Percentiles rank a stretch among this genome's conserved stretches.
Evolutionary conservation across 2,888 invertebrate species (phyloP).

Genomic region (Augochlorella aurata): DNA sequence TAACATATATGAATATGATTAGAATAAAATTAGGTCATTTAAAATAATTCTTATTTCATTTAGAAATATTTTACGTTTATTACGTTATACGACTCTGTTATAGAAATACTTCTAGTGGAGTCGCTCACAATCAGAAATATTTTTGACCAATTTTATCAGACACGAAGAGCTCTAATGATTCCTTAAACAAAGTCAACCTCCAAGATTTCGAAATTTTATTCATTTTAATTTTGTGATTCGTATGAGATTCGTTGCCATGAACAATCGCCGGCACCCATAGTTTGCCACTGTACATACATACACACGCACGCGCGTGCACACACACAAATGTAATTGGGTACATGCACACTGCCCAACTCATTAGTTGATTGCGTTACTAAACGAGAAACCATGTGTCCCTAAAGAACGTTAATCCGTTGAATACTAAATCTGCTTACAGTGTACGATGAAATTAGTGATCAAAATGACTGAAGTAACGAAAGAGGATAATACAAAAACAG

Average conservation of each 20-base stretch:
- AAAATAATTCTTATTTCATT: not conserved
- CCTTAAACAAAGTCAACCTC: conserved; percentile 37
- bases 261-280: conserved; percentile 40
- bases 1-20: not conserved
- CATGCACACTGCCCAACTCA: conserved; percentile 50
- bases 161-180: not conserved
- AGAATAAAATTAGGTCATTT: not conserved
- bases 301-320: conserved; percentile 75
- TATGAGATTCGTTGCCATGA: conserved; percentile 14
- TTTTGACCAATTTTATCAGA: not conserved
- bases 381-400: conserved; percentile 76
- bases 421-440: conserved; percentile 77
- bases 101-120: not conserved
- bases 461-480: conserved; percentile 60
- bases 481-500: conserved; percentile 31
- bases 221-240: conserved; percentile 22
- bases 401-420: conserved; percentile 78
- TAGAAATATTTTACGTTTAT: not conserved
- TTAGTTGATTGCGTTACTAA: conserved; percentile 63
- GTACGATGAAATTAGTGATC: conserved; percentile 58
- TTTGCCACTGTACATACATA: conserved; percentile 79
- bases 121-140: not conserved
- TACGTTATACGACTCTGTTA: not conserved
- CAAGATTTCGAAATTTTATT: conserved; percentile 18
- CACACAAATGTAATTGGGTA: conserved; percentile 64